A percentile compares a stretch with the other conserved stretches of the same genome.
phyloP scores from a whole-genome alignment of 2,797 vertebrate genomes.

The Sphenodon punctatus region DNA sequence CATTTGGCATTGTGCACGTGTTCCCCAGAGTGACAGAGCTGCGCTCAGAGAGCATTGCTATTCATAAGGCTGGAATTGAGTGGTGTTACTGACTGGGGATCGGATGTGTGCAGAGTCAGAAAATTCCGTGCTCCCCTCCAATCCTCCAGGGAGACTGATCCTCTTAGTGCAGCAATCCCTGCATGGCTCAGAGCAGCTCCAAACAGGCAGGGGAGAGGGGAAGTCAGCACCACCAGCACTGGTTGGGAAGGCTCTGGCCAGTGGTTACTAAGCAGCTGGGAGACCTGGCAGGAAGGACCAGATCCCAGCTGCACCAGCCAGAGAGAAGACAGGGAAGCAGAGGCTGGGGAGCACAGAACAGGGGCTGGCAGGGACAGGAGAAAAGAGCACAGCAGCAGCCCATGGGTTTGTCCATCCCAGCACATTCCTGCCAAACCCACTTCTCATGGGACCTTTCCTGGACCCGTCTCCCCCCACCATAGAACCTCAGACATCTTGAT shows the following conservation, averaged over 20 bases:
- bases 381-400: too few species aligned
- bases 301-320: not conserved
- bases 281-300: not conserved
- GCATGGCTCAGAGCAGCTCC: not conserved
- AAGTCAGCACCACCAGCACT: not conserved
- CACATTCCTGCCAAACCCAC: too few species aligned
- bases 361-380: too few species aligned
- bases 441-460: too few species aligned
- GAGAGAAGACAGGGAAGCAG: too few species aligned
- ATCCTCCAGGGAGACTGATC: not conserved
- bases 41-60: too few species aligned
- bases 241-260: not conserved
- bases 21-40: not conserved
- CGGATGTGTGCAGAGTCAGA: not conserved
- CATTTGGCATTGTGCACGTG: too few species aligned
- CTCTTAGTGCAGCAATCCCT: not conserved
- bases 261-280: not conserved
- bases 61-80: too few species aligned
- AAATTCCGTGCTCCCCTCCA: not conserved
- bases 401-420: too few species aligned
- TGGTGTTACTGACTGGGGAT: not conserved
- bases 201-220: too few species aligned
- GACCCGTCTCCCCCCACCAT: too few species aligned
- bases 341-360: not conserved
- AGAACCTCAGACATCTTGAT: too few species aligned